Percentiles rank a stretch among this genome's conserved stretches.
Conservation (phyloP, 2,888 invertebrate genomes). For the Sminthurinus aureus region DNA sequence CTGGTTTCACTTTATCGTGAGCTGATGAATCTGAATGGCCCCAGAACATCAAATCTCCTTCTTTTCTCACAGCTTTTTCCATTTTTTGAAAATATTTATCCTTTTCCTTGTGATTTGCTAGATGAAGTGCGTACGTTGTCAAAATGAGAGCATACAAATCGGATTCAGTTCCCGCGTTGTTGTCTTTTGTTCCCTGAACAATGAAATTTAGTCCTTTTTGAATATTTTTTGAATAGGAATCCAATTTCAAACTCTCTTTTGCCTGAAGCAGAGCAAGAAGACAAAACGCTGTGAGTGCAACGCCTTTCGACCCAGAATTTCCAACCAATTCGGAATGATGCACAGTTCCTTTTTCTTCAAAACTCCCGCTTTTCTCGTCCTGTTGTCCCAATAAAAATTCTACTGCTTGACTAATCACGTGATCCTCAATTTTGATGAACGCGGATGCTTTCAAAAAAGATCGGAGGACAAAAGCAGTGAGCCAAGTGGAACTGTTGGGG, state of each 20-base stretch:
- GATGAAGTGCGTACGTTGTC: constrained; percentile 77
- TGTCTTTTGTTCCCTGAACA: constrained; percentile 71
- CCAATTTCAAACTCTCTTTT: constrained; percentile 33
- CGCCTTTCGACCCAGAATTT: constrained; percentile 71
- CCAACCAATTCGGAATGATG: constrained; percentile 78
- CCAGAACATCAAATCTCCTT: too few relatives aligned
- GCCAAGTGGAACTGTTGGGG: constrained; percentile 79
- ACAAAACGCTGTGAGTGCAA: constrained; percentile 83
- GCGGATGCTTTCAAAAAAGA: constrained; percentile 77
- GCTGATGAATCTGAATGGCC: too few relatives aligned
- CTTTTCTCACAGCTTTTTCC: constrained; percentile 60
- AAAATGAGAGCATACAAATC: constrained; percentile 81
- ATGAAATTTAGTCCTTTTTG: constrained; percentile 81
- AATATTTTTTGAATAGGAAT: constrained; percentile 64
- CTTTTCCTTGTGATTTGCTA: constrained; percentile 70
- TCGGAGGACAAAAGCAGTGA: constrained; percentile 84
- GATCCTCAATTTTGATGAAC: constrained; percentile 75
- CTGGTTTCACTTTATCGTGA: background rate
- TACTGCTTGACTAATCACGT: constrained; percentile 72
- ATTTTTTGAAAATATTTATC: constrained; percentile 70
- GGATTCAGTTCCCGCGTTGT: constrained; percentile 66
- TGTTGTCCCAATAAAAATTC: constrained; percentile 79
- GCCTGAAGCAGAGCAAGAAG: constrained; percentile 77
- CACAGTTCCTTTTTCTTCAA: constrained; percentile 76
- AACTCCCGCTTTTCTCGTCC: constrained; percentile 73